phyloP scores from a whole-genome alignment of 2,113 vertebrate genomes.

The Numida meleagris region DNA sequence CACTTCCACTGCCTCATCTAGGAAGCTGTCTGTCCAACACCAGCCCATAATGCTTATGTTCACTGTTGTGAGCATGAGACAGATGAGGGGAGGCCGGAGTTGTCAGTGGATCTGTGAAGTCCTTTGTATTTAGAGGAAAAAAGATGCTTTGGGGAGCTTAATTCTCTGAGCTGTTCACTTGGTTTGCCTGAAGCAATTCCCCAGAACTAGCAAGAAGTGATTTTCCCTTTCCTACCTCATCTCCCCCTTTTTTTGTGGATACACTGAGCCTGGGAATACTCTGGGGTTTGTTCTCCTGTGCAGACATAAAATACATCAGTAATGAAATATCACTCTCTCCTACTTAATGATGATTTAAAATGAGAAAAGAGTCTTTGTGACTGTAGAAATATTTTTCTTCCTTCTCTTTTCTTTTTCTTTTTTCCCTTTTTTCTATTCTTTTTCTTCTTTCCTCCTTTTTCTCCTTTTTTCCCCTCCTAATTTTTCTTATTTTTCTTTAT shows the following conservation, averaged over 20 bases:
- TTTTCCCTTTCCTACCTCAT: not conserved
- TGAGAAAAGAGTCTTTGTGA: not conserved
- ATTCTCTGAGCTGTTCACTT: not conserved
- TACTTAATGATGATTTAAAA: not conserved
- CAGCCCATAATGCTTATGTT: rapidly evolving
- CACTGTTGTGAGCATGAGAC: not conserved
- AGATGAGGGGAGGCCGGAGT: not conserved
- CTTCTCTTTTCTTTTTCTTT: not conserved
- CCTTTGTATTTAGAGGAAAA: not conserved
- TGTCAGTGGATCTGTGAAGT: not conserved
- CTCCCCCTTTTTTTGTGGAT: not conserved
- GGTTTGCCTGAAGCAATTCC: not conserved
- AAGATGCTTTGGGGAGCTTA: not conserved
- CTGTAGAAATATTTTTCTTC: not conserved
- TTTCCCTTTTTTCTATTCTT: not conserved
- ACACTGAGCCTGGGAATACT: not conserved
- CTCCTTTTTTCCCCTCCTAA: not conserved
- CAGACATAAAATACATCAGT: not conserved
- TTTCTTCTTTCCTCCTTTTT: not conserved
- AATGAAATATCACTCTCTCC: not conserved
- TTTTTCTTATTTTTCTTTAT: not conserved
- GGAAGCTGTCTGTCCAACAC: not conserved
- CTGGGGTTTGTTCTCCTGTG: not conserved
- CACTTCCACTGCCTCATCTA: not conserved
- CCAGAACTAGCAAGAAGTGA: not conserved